Percentiles rank a stretch among this genome's conserved stretches.
These are phyloP conservation scores for Clarias laeviceps DNA, from an alignment of 2,797 vertebrate species.

Conservation along the genomic window DNA sequence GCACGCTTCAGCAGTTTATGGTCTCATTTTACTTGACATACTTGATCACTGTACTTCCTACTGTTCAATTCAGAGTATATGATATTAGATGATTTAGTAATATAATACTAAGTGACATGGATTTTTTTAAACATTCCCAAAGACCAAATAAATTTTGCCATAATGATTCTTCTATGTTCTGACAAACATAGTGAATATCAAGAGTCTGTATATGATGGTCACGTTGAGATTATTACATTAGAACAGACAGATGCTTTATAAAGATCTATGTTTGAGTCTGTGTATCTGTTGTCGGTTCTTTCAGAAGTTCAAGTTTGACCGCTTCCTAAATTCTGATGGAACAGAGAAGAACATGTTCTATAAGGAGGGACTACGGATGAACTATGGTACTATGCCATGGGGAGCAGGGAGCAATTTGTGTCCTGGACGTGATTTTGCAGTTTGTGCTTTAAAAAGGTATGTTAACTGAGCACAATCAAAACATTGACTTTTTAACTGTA, in stretches of 20 bases:
- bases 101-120: neutral
- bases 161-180: neutral
- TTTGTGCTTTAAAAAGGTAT: constrained; percentile 83
- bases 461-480: neutral
- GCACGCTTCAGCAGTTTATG: neutral
- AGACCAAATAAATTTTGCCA: neutral
- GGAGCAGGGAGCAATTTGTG: constrained; percentile 84
- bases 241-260: neutral
- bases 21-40: neutral
- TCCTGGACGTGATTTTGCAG: constrained; percentile 83
- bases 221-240: neutral
- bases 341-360: constrained; percentile 80
- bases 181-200: neutral
- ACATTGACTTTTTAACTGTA: neutral
- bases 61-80: neutral
- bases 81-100: neutral
- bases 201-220: neutral
- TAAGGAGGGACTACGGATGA: constrained; percentile 77
- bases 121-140: constrained; percentile 3
- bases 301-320: constrained; percentile 83
- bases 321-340: constrained; percentile 81
- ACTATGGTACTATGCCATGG: constrained; percentile 88
- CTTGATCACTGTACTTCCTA: neutral
- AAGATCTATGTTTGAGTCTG: constrained; percentile 1
- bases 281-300: constrained; percentile 16